Conservation (phyloP, 2,113 vertebrate genomes). For the Pedetes capensis region DNA sequence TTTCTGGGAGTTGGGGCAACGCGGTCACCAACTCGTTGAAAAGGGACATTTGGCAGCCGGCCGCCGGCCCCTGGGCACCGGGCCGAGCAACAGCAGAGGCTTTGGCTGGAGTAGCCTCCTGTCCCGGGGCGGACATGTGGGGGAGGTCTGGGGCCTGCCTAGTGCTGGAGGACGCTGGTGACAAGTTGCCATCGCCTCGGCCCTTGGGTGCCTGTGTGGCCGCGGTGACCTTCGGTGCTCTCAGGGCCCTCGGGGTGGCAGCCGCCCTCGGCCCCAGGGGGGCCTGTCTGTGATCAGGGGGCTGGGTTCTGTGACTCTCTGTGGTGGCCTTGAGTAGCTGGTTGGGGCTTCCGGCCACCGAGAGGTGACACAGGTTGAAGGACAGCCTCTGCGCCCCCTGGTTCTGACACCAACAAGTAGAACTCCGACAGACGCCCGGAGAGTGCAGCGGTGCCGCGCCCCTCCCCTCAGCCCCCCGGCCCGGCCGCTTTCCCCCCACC, state of each 20-base stretch:
- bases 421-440: accelerated
- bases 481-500: accelerated
- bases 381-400: accelerated
- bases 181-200: accelerated
- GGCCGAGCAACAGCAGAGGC: accelerated
- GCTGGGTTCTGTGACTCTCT: background rate
- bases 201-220: accelerated
- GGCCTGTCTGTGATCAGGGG: background rate
- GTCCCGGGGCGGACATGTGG: accelerated
- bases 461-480: accelerated
- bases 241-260: background rate
- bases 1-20: background rate
- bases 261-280: too few species aligned
- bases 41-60: background rate
- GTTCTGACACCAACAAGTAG: background rate
- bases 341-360: background rate
- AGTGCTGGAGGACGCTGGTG: background rate
- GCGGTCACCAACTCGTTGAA: background rate
- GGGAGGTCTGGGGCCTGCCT: accelerated
- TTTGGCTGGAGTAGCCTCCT: accelerated
- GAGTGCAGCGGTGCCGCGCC: accelerated
- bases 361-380: accelerated
- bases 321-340: background rate
- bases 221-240: accelerated
- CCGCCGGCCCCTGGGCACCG: accelerated